A percentile compares a stretch with the other conserved stretches of the same genome.
phyloP scores from a whole-genome alignment of 1,140 invertebrate genomes.

The Phortica variegata region DNA sequence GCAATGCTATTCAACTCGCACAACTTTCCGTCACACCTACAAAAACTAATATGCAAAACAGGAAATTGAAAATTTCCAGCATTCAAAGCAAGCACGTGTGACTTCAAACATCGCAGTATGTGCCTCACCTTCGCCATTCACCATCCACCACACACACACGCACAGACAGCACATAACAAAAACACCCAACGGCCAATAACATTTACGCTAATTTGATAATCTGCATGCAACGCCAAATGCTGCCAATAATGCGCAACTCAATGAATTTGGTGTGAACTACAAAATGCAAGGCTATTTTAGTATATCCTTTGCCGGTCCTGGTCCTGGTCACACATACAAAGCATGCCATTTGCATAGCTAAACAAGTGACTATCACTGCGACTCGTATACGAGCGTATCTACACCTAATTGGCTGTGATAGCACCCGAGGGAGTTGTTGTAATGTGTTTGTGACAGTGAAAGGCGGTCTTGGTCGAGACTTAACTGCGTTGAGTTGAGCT shows the following conservation, averaged over 20 bases:
- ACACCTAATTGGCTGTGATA: constrained; percentile 56
- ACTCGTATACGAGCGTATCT: too few relatives aligned
- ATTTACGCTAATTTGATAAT: constrained; percentile 56
- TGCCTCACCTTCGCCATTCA: constrained; percentile 18
- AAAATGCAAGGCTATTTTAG: too few relatives aligned
- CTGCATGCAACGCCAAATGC: constrained; percentile 29
- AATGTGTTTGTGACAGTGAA: constrained; percentile 15
- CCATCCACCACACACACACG: constrained; percentile 9
- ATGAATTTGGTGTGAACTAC: not conserved
- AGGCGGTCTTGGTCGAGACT: too few relatives aligned
- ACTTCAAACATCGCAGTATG: not conserved
- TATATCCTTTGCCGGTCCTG: too few relatives aligned
- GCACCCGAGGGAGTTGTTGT: constrained; percentile 41
- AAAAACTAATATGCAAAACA: constrained; percentile 11
- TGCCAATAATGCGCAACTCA: not conserved
- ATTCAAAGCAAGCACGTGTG: constrained; percentile 16
- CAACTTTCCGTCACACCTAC: too few relatives aligned
- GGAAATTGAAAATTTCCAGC: constrained; percentile 51
- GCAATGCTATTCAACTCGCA: too few relatives aligned
- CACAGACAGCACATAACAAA: not conserved
- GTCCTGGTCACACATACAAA: too few relatives aligned
- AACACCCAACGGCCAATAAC: constrained; percentile 41
- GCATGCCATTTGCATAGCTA: constrained; percentile 41
- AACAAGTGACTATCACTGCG: constrained; percentile 5
- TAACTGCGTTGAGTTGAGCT: too few relatives aligned